Percentiles rank a stretch among this genome's conserved stretches.
Conservation (phyloP, 2,797 vertebrate species). For the Melanotaenia parkinsoni region DNA sequence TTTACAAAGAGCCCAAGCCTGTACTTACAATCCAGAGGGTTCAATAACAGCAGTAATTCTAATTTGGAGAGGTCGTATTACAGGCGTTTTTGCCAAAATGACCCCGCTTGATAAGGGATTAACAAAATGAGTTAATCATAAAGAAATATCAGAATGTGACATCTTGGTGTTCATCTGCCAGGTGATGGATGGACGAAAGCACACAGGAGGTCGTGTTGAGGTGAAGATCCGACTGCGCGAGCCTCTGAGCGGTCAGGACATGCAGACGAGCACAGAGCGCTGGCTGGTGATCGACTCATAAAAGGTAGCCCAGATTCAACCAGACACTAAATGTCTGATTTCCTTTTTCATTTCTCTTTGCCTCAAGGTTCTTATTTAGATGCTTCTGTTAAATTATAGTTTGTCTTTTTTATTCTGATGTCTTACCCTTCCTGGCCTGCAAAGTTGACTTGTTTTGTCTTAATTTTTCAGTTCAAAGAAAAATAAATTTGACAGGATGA, state of each 20-base stretch:
- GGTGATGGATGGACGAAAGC: constrained; percentile 95
- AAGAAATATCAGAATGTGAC: background rate
- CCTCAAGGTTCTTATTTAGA: constrained; percentile 66
- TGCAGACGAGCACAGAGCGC: constrained; percentile 89
- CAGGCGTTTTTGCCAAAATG: too few relatives aligned
- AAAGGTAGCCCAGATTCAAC: constrained; percentile 33
- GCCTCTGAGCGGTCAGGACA: constrained; percentile 92
- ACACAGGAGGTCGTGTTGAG: constrained; percentile 93
- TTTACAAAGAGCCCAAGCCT: too few relatives aligned
- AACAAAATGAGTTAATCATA: background rate
- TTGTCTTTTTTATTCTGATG: too few relatives aligned
- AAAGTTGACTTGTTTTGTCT: background rate
- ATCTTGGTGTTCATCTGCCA: constrained; percentile 55
- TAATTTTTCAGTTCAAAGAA: background rate
- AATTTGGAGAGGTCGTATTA: too few relatives aligned
- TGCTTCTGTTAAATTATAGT: constrained; percentile 24
- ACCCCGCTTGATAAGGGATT: too few relatives aligned
- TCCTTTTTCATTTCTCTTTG: background rate
- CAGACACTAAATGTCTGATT: background rate
- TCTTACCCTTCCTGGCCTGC: background rate
- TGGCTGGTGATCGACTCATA: constrained; percentile 91
- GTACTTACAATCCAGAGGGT: too few relatives aligned
- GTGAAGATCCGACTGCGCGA: constrained; percentile 93
- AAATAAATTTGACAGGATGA: too few relatives aligned
- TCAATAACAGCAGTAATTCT: too few relatives aligned